Base-by-base conservation (phyloP, 2,888 invertebrate genomes). In the Ligdia adustata region DNA sequence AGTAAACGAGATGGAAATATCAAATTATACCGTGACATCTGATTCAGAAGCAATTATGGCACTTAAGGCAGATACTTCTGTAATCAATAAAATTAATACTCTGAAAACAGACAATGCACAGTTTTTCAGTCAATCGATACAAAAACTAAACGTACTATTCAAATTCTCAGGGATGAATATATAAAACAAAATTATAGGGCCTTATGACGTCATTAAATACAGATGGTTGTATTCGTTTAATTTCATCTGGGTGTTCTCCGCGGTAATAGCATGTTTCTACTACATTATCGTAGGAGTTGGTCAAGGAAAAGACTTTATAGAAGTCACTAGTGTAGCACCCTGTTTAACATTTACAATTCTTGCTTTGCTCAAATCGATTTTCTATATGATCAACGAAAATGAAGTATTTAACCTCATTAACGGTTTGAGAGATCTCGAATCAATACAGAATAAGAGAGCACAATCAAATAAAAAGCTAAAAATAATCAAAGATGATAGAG, bases 321-420 rank as follows among this genome's bases (percentile, higher is more conserved):
- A 72, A 37, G 29, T 74, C 0, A 72, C 75, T 0, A 69, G 62
- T 24, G 44, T 75, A 0, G 67, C 68, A 1, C 72, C 75, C 2
- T 72, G 75, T 5, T 4, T 61, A 0, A 62, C 62, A 0, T 49
- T 67, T 3, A 48, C 67, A 1, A 47, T 67, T 3, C 52, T 74
- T 4, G 55, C 62, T 1, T 45, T 61, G 29, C 42, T 65, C 2
- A 75, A 74, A 46, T 63, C 69, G 1, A 6, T 62, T 9, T 64
- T 49, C 9, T 55, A 67, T 12, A 18, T 60, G 0, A 35, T 53
- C 1, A 49, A 67, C 12, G 67, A 70, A 34, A 31, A 42, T 4
- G 33, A 65, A 11, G 42, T 69, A 0, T 50, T 50, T 5, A 27
- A 62, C 5, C 46, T 75, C 0, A 54, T 69, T 2, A 37, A 44